phyloP scores from a whole-genome alignment of 2,888 invertebrate genomes.

The Stratiomys singularior region DNA sequence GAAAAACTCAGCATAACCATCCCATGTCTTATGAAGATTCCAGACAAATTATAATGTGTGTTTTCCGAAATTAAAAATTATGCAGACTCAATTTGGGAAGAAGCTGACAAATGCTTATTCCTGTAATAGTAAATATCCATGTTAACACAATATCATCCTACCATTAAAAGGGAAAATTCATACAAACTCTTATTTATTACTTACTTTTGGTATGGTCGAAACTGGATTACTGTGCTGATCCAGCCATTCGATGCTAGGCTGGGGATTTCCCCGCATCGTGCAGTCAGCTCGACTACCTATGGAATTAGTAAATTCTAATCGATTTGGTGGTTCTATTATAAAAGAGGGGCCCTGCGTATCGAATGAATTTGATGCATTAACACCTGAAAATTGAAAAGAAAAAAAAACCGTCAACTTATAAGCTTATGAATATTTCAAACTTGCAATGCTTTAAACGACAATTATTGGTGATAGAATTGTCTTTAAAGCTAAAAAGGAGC shows the following conservation, averaged over 20 bases:
- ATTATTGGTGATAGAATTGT: too few relatives aligned
- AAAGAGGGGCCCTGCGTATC: constrained; percentile 70
- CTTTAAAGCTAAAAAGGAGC: too few relatives aligned
- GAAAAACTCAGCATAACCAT: too few relatives aligned
- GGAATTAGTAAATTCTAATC: constrained; percentile 69
- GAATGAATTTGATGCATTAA: constrained; percentile 60
- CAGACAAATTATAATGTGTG: too few relatives aligned
- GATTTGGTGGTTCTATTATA: constrained; percentile 67
- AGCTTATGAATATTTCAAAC: too few relatives aligned
- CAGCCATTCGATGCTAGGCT: constrained; percentile 69
- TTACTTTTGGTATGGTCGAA: constrained; percentile 66
- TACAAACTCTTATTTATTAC: not conserved
- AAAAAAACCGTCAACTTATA: not conserved
- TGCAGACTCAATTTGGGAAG: too few relatives aligned
- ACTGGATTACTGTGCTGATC: constrained; percentile 68
- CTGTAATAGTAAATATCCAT: too few relatives aligned
- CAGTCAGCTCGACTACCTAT: constrained; percentile 69
- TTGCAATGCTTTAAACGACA: too few relatives aligned
- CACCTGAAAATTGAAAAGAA: constrained; percentile 15
- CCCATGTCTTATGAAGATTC: too few relatives aligned
- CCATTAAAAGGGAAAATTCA: not conserved
- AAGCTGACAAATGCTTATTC: too few relatives aligned
- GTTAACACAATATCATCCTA: not conserved
- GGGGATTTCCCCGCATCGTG: constrained; percentile 68
- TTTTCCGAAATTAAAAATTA: too few relatives aligned